phyloP scores from a whole-genome alignment of 2,797 vertebrate genomes.

The Leontopithecus rosalia region DNA sequence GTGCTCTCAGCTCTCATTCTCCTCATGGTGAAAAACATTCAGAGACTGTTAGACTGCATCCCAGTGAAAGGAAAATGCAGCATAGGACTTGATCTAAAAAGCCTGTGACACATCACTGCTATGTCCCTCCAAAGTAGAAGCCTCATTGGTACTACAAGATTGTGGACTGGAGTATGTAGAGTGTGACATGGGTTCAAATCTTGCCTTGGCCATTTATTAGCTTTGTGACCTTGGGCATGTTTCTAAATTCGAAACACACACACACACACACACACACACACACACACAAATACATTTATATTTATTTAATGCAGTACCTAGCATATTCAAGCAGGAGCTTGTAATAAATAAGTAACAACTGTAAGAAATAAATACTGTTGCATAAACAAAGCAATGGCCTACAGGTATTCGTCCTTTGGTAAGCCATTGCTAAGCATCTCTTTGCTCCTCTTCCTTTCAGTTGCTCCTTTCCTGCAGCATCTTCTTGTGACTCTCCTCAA shows the following conservation, averaged over 20 bases:
- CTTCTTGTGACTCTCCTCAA: not conserved
- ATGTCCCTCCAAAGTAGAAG: not conserved
- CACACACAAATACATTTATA: not conserved
- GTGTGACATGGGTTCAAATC: not conserved
- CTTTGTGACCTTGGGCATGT: not conserved
- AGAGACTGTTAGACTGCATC: not conserved
- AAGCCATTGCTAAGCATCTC: not conserved
- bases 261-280: not conserved
- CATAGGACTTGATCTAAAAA: not conserved
- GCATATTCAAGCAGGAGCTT: not conserved
- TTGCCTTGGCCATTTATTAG: not conserved
- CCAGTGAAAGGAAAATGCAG: not conserved
- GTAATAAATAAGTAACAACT: not conserved
- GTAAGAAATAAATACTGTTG: not conserved
- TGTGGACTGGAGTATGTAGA: not conserved
- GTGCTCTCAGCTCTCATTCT: not conserved
- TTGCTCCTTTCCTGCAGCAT: too few species aligned
- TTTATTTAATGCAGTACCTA: not conserved
- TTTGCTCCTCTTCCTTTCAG: not conserved
- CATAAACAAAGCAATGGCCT: not conserved
- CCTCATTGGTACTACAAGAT: not conserved
- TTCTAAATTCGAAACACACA: not conserved
- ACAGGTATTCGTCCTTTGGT: not conserved
- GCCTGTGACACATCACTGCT: not conserved
- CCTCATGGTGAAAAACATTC: not conserved